Evolutionary conservation across 2,888 invertebrate species (phyloP).

Genomic region (Hypsopygia costalis): DNA sequence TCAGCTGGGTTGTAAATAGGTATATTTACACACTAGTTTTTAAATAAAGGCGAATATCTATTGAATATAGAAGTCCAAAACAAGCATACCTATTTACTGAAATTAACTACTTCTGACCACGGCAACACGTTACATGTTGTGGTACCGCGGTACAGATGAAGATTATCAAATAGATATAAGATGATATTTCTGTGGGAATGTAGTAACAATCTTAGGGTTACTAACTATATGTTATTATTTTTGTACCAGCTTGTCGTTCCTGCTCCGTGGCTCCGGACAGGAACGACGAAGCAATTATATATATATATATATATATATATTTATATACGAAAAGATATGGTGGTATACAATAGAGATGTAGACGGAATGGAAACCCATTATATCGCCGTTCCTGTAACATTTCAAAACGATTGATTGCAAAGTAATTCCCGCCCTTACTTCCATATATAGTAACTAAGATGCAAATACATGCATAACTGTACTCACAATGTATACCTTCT

Average conservation of each 20-base stretch:
- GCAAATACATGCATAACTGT: conserved; percentile 1
- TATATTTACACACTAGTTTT: conserved; percentile 24
- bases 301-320: conserved; percentile 28
- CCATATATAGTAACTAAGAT: background rate
- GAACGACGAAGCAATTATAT: conserved; percentile 33
- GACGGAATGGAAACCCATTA: conserved; percentile 27
- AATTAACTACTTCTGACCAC: background rate
- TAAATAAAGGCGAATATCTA: background rate
- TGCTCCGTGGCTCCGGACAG: conserved; percentile 51
- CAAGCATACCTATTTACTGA: background rate
- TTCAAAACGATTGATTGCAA: background rate
- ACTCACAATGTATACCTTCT: too few relatives aligned
- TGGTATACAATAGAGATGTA: conserved; percentile 9
- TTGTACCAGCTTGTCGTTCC: conserved; percentile 40
- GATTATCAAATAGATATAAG: conserved; percentile 10
- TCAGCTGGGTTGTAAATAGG: conserved; percentile 30
- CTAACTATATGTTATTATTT: conserved; percentile 39
- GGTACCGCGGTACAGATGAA: conserved; percentile 27
- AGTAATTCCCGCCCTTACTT: background rate
- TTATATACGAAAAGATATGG: conserved; percentile 14
- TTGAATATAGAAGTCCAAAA: conserved; percentile 6
- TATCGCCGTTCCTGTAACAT: background rate
- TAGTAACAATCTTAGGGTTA: conserved; percentile 1
- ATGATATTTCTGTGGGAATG: conserved; percentile 6
- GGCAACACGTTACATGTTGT: conserved; percentile 18